Conservation (phyloP, 1,140 invertebrate genomes). For the Ganaspis sp. region DNA sequence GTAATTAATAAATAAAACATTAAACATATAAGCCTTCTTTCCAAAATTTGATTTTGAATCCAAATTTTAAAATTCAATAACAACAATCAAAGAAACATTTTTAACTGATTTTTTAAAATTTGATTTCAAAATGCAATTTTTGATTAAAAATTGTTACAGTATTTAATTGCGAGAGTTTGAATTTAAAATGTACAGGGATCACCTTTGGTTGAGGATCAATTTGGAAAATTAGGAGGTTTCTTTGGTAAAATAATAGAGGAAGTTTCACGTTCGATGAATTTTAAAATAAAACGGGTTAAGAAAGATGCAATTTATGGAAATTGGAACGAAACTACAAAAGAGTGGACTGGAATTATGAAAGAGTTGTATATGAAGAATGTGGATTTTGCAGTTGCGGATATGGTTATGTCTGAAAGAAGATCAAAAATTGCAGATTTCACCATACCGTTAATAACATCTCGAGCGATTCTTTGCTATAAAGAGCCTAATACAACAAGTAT, state of each 20-base stretch:
- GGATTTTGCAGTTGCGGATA: conserved; percentile 43
- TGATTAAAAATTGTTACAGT: no score
- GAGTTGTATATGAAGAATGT: conserved; percentile 36
- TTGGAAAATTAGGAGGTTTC: conserved; percentile 33
- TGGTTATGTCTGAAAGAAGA: conserved; percentile 55
- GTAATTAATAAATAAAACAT: no score
- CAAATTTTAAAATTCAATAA: no score
- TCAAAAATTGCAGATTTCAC: conserved; percentile 57
- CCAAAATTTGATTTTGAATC: no score
- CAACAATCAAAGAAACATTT: no score
- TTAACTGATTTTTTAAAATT: no score
- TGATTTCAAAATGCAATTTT: background rate
- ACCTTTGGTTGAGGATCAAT: background rate
- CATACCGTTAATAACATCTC: conserved; percentile 49
- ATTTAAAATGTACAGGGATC: background rate
- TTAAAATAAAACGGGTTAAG: conserved; percentile 8
- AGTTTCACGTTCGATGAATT: conserved; percentile 39
- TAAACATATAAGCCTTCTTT: no score
- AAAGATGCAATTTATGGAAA: conserved; percentile 30
- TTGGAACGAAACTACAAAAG: conserved; percentile 3
- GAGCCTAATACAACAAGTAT: conserved; percentile 35
- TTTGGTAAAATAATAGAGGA: conserved; percentile 40
- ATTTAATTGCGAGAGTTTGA: no score
- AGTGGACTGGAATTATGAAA: conserved; percentile 51
- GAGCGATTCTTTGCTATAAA: conserved; percentile 46